Conservation (phyloP, 2,888 invertebrate genomes). For the Stomorhina lunata region DNA sequence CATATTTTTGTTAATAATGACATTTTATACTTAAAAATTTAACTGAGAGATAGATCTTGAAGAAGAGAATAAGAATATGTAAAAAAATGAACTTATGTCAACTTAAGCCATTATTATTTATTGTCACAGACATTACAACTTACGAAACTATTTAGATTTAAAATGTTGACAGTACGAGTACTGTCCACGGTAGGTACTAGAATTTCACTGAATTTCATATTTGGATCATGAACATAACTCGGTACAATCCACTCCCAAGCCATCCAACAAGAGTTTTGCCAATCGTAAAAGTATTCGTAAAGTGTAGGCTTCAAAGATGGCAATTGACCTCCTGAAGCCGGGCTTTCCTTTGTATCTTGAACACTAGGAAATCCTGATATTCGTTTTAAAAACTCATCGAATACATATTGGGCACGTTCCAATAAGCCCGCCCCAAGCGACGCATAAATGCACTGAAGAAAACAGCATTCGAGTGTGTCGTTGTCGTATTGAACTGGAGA, state of each 20-base stretch:
- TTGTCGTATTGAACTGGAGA: conserved; percentile 81
- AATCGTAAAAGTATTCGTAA: conserved; percentile 91
- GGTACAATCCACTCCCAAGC: conserved; percentile 92
- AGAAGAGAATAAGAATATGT: too few relatives aligned
- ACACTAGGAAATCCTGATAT: conserved; percentile 84
- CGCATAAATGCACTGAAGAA: conserved; percentile 88
- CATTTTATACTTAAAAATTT: too few relatives aligned
- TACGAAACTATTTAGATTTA: conserved; percentile 88
- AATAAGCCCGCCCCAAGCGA: conserved; percentile 91
- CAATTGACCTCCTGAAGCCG: conserved; percentile 86
- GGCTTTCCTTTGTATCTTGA: conserved; percentile 84
- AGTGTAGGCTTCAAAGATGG: conserved; percentile 87
- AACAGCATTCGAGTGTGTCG: conserved; percentile 86
- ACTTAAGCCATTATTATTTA: too few relatives aligned
- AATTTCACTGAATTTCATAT: conserved; percentile 88
- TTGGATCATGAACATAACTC: conserved; percentile 86
- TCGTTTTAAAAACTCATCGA: conserved; percentile 89
- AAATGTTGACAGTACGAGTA: conserved; percentile 88
- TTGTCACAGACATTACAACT: conserved; percentile 38
- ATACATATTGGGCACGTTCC: conserved; percentile 85
- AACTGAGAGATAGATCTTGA: too few relatives aligned
- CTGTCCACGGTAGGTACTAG: conserved; percentile 95
- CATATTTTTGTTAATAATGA: too few relatives aligned
- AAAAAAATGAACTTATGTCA: too few relatives aligned
- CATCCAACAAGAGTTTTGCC: conserved; percentile 85